Evolutionary conservation across 2,888 invertebrate genomes (phyloP).

Genomic region (Atrina japonica): DNA sequence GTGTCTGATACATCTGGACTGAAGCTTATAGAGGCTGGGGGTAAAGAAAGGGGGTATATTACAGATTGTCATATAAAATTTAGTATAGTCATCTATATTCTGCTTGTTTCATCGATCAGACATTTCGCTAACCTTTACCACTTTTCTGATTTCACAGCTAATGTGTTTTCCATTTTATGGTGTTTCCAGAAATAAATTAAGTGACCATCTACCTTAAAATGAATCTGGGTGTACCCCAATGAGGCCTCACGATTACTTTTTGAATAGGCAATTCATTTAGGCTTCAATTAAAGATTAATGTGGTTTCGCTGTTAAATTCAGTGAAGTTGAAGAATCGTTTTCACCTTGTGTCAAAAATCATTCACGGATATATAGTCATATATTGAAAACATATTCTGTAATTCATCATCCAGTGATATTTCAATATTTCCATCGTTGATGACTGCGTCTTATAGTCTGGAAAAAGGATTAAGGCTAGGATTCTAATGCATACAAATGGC

Average conservation of each 20-base stretch:
- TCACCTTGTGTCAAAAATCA: constrained; percentile 47
- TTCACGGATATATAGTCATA: constrained; percentile 50
- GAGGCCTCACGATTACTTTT: neutral
- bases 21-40: too few relatives aligned
- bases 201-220: too few relatives aligned
- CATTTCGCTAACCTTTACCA: too few relatives aligned
- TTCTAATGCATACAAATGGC: constrained; percentile 48
- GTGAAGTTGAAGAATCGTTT: constrained; percentile 41
- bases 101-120: too few relatives aligned
- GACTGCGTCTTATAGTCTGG: constrained; percentile 45
- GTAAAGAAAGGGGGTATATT: too few relatives aligned
- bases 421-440: constrained; percentile 42
- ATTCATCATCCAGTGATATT: constrained; percentile 39
- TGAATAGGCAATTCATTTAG: constrained; percentile 39
- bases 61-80: too few relatives aligned
- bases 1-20: too few relatives aligned
- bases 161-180: too few relatives aligned
- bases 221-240: too few relatives aligned
- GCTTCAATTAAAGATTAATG: constrained; percentile 51
- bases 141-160: too few relatives aligned
- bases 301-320: constrained; percentile 45
- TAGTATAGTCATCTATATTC: too few relatives aligned
- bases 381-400: constrained; percentile 47
- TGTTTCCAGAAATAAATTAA: too few relatives aligned
- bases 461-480: constrained; percentile 37